Conservation (phyloP, 2,888 invertebrate genomes). For the Periphyllus acericola region DNA sequence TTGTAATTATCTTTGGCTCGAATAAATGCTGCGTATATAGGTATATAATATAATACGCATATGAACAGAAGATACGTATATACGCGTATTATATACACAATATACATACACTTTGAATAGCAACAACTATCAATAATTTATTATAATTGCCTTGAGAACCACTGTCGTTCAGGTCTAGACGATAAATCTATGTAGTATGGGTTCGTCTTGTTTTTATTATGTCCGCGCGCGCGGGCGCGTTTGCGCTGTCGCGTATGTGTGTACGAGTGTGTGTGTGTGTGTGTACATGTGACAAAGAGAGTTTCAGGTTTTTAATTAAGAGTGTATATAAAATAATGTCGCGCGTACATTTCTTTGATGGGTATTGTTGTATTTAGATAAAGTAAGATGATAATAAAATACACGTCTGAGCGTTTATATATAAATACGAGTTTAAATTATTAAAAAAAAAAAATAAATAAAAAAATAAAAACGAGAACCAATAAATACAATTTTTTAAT, state of each 20-base stretch:
- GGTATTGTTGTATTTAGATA: conserved; percentile 62
- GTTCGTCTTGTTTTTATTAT: conserved; percentile 60
- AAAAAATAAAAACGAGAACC: conserved; percentile 33
- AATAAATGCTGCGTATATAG: conserved; percentile 17
- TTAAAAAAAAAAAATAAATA: conserved; percentile 8
- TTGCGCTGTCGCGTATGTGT: not conserved
- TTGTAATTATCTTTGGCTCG: conserved; percentile 48
- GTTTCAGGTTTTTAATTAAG: conserved; percentile 62
- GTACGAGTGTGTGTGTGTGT: not conserved
- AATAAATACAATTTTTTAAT: conserved; percentile 56
- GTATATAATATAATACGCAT: not conserved
- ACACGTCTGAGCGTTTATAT: conserved; percentile 30
- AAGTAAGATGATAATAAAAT: conserved; percentile 56
- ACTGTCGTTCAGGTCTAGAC: conserved; percentile 59
- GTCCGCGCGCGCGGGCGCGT: conserved; percentile 33
- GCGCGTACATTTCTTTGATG: conserved; percentile 58
- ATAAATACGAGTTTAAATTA: conserved; percentile 54
- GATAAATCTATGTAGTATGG: conserved; percentile 60
- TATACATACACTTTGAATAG: conserved; percentile 42
- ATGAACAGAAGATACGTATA: not conserved
- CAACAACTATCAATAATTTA: conserved; percentile 61
- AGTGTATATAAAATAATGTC: conserved; percentile 60
- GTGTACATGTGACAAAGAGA: conserved; percentile 45
- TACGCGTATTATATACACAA: not conserved
- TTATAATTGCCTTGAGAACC: conserved; percentile 62